phyloP scores from a whole-genome alignment of 2,797 vertebrate species.

The Micrastur ruficollis region DNA sequence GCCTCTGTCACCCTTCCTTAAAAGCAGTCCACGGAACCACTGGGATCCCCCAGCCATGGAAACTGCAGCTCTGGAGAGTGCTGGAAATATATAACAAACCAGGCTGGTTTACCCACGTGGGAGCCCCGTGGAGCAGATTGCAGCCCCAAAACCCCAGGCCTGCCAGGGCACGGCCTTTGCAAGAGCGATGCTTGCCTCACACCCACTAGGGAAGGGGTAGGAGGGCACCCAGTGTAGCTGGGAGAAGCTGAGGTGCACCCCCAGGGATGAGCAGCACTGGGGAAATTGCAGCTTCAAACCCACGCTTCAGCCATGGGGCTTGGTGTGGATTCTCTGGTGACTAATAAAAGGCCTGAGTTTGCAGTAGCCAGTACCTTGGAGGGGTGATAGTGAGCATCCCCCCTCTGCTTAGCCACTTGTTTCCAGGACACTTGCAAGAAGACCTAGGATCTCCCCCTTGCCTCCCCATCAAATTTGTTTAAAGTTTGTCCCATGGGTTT shows the following conservation, averaged over 20 bases:
- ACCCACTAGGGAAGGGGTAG: neutral
- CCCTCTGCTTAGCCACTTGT: neutral
- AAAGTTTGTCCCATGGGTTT: neutral
- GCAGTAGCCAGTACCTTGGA: neutral
- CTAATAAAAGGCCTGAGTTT: neutral
- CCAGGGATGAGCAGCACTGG: neutral
- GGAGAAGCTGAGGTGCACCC: neutral
- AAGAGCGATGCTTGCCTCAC: neutral
- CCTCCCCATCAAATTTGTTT: neutral
- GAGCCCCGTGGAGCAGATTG: neutral
- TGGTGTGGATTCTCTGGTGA: neutral
- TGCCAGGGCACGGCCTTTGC: neutral
- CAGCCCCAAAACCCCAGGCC: neutral
- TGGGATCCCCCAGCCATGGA: neutral
- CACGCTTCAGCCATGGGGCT: neutral
- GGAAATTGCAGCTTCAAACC: neutral
- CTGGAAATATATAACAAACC: neutral
- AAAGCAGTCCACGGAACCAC: neutral
- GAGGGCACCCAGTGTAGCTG: neutral
- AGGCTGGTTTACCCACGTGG: neutral
- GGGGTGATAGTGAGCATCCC: neutral
- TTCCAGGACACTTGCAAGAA: neutral
- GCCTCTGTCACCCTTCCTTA: slow-evolving; percentile 10
- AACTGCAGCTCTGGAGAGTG: neutral
- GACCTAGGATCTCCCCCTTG: neutral